These are phyloP conservation scores for Camptogramma bilineatum DNA, from an alignment of 2,888 invertebrate species.

Conservation along the genomic window DNA sequence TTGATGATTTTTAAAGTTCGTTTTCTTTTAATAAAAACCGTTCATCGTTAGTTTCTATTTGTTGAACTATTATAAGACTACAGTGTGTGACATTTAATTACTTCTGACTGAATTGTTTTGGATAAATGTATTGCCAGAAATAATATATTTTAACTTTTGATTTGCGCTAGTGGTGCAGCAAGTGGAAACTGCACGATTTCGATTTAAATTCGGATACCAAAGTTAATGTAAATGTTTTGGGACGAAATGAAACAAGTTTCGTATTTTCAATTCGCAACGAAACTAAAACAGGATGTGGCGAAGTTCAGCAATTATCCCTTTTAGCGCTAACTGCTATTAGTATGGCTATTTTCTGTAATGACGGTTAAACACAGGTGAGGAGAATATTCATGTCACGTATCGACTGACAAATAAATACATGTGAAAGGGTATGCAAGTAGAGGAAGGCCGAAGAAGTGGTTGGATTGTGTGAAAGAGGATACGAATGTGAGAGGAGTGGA, in stretches of 20 bases:
- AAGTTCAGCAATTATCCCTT: constrained; percentile 22
- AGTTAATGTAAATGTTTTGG: neutral
- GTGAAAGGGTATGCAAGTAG: too few species aligned
- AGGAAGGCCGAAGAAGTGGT: too few species aligned
- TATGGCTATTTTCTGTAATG: neutral
- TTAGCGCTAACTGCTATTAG: neutral
- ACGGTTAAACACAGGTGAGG: neutral
- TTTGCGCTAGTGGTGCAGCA: too few species aligned
- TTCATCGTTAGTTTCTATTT: too few species aligned
- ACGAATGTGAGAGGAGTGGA: too few species aligned
- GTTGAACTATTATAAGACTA: too few species aligned
- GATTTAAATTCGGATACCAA: neutral
- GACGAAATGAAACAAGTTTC: constrained; percentile 3
- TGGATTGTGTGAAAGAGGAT: too few species aligned
- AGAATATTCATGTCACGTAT: neutral
- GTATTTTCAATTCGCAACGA: constrained; percentile 2
- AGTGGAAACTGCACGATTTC: neutral
- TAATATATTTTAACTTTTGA: too few species aligned
- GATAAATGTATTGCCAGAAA: too few species aligned
- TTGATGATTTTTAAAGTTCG: neutral
- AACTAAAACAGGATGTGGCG: constrained; percentile 14
- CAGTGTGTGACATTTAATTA: too few species aligned
- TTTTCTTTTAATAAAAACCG: neutral
- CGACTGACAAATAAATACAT: too few species aligned
- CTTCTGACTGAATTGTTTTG: too few species aligned